Conservation (phyloP, 2,113 vertebrate genomes). For the Pluvialis apricaria region DNA sequence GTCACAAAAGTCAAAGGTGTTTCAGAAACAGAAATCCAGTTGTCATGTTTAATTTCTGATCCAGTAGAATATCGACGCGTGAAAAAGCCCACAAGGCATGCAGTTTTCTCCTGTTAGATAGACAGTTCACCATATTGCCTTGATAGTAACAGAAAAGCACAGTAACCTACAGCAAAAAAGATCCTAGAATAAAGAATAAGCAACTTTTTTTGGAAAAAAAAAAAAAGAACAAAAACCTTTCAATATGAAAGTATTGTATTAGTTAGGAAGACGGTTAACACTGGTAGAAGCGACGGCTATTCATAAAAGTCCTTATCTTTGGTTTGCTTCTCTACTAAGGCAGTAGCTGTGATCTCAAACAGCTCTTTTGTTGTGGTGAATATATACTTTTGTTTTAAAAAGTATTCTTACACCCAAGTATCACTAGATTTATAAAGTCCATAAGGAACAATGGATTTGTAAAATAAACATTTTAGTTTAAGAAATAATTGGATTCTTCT, state of each 20-base stretch:
- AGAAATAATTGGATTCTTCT: neutral
- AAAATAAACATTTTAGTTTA: neutral
- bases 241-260: neutral
- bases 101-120: neutral
- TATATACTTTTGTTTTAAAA: neutral
- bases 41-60: slow-evolving; percentile 8
- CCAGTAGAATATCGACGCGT: neutral
- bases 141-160: neutral
- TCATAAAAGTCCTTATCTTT: neutral
- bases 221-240: neutral
- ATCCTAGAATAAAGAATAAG: neutral
- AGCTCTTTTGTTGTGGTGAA: neutral
- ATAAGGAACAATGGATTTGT: neutral
- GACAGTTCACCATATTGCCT: neutral
- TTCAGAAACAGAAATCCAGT: neutral
- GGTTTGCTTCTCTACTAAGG: neutral
- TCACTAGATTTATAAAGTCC: neutral
- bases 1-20: neutral
- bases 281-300: neutral
- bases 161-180: neutral
- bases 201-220: neutral
- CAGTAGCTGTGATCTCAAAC: neutral
- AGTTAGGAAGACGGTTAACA: neutral
- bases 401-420: neutral
- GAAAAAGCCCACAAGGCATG: neutral